Evolutionary conservation across 2,113 vertebrate species (phyloP).

Genomic region (Ascaphus truei): DNA sequence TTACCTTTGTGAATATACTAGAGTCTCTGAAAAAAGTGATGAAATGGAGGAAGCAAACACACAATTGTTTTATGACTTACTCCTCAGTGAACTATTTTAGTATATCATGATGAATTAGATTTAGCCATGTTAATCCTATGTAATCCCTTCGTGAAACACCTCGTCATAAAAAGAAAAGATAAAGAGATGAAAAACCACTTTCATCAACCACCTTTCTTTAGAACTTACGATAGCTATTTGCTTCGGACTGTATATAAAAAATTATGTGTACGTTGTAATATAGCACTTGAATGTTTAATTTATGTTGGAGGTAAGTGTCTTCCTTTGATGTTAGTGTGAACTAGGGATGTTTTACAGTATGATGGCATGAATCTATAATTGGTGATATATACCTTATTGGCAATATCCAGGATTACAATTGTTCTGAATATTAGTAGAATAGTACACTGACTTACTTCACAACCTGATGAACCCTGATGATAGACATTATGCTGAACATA

Average conservation of each 20-base stretch:
- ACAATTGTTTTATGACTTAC: conserved; percentile 27
- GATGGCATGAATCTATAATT: too few species aligned
- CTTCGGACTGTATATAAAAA: not conserved
- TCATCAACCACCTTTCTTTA: not conserved
- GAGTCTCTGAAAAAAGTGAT: conserved; percentile 30
- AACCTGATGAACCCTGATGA: too few species aligned
- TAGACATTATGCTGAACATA: too few species aligned
- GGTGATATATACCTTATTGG: too few species aligned
- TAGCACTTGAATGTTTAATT: not conserved
- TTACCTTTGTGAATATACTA: conserved; percentile 20
- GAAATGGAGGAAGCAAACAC: conserved; percentile 12
- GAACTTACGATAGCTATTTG: not conserved
- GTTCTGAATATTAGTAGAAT: too few species aligned
- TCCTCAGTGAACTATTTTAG: conserved; percentile 10
- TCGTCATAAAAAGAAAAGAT: conserved; percentile 5
- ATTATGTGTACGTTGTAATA: not conserved
- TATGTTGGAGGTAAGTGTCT: not conserved
- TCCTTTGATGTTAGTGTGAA: too few species aligned
- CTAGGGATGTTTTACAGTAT: too few species aligned
- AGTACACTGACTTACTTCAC: too few species aligned
- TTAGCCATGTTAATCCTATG: conserved; percentile 19
- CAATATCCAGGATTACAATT: too few species aligned
- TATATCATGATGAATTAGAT: conserved; percentile 25
- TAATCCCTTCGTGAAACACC: conserved; percentile 25
- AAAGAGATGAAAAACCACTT: not conserved